phyloP scores from a whole-genome alignment of 2,113 vertebrate species.

The Mellivora capensis region DNA sequence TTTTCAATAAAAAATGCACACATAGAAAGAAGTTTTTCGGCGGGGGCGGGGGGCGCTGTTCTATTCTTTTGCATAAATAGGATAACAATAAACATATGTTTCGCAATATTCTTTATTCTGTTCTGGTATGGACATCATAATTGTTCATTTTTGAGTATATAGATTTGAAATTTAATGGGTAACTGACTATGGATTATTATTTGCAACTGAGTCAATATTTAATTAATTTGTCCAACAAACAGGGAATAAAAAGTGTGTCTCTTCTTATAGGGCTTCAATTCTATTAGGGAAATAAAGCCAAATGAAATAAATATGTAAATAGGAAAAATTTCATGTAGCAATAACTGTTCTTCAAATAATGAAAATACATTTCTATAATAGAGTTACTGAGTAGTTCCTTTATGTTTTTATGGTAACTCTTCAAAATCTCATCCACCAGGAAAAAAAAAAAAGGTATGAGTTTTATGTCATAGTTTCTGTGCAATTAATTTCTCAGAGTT shows the following conservation, averaged over 20 bases:
- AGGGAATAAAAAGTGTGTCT: background rate
- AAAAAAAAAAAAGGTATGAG: background rate
- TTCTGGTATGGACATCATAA: background rate
- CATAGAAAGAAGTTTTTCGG: background rate
- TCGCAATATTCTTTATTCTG: background rate
- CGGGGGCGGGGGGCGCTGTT: background rate
- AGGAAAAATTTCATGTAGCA: constrained; percentile 2
- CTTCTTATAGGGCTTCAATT: background rate
- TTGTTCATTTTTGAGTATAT: background rate
- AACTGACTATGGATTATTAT: constrained; percentile 3
- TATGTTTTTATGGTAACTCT: background rate
- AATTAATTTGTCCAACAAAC: background rate
- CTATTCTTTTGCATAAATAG: background rate
- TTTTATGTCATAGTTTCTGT: background rate
- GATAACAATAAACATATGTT: background rate
- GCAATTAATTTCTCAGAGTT: background rate
- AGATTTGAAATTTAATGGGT: background rate
- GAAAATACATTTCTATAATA: background rate
- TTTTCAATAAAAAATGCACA: background rate
- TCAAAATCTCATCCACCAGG: background rate
- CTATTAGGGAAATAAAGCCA: background rate
- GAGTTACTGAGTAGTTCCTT: background rate
- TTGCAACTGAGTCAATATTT: background rate
- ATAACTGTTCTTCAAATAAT: background rate
- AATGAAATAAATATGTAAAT: constrained; percentile 10